phyloP scores from a whole-genome alignment of 1,140 invertebrate species.

The Drosophila ogumai region DNA sequence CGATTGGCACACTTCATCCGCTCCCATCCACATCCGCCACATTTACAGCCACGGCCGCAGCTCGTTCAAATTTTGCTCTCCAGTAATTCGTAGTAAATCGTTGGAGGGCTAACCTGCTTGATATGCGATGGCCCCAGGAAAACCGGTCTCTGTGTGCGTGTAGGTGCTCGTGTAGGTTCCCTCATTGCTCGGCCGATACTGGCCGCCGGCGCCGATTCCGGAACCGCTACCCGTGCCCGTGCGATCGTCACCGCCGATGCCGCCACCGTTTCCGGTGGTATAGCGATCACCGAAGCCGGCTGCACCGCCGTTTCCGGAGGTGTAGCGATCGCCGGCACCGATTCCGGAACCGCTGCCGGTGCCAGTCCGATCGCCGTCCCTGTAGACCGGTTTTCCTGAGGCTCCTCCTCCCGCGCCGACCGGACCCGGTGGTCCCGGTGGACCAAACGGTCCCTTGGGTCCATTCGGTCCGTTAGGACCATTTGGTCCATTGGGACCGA shows the following conservation, averaged over 20 bases:
- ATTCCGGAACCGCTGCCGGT: conserved; percentile 46
- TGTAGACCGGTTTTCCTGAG: conserved; percentile 79
- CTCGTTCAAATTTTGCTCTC: conserved; percentile 72
- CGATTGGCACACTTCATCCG: not conserved
- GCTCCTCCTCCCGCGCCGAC: conserved; percentile 65
- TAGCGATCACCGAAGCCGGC: conserved; percentile 27
- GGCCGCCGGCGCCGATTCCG: conserved; percentile 35
- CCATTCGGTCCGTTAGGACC: conserved; percentile 62
- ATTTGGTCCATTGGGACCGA: conserved; percentile 50
- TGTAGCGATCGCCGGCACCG: conserved; percentile 44
- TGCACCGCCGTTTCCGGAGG: conserved; percentile 35
- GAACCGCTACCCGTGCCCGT: conserved; percentile 35
- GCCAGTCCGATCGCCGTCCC: conserved; percentile 59
- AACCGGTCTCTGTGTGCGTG: conserved; percentile 71
- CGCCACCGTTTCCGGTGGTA: conserved; percentile 37
- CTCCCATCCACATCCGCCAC: conserved; percentile 5
- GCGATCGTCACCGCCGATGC: conserved; percentile 26
- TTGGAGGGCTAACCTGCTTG: conserved; percentile 74
- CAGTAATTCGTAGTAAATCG: conserved; percentile 38
- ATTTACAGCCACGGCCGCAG: conserved; percentile 9
- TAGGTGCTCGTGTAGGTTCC: conserved; percentile 64
- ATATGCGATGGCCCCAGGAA: conserved; percentile 80
- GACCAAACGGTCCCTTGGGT: conserved; percentile 66
- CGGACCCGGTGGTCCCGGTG: conserved; percentile 69
- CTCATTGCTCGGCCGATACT: conserved; percentile 40